Conservation (phyloP, 1,140 invertebrate species). For the Temnothorax longispinosus region DNA sequence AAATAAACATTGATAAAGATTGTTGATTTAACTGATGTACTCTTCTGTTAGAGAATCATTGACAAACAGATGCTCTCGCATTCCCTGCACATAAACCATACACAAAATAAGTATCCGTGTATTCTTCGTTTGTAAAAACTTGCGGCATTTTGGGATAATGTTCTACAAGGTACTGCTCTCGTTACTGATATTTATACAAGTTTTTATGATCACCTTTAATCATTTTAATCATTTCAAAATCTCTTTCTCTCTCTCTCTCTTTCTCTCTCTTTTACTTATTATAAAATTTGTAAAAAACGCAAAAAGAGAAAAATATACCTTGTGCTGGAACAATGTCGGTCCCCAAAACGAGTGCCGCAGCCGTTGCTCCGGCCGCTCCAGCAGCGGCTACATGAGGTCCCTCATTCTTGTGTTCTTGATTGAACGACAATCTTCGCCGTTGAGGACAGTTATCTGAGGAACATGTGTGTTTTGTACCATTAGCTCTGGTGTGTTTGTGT, state of each 20-base stretch:
- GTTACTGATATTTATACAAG: no score
- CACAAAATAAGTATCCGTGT: no score
- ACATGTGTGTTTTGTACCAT: conserved; percentile 87
- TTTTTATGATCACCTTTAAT: no score
- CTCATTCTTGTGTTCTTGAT: conserved; percentile 87
- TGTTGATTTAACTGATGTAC: no score
- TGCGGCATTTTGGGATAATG: no score
- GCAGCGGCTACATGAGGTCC: conserved; percentile 78
- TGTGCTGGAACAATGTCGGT: conserved; percentile 76
- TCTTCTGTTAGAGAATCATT: no score
- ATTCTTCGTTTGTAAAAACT: no score
- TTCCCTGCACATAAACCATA: no score
- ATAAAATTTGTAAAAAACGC: neutral
- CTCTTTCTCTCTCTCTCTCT: neutral
- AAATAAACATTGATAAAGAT: no score
- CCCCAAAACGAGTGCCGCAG: conserved; percentile 83
- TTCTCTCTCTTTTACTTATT: neutral
- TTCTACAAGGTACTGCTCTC: no score
- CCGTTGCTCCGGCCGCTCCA: conserved; percentile 83
- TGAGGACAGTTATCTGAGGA: conserved; percentile 87
- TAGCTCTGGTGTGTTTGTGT: conserved; percentile 89
- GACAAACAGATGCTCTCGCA: no score
- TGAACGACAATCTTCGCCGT: conserved; percentile 87
- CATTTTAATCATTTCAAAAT: no score
- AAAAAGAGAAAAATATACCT: conserved; percentile 67